Conservation (phyloP, 2,888 invertebrate genomes). For the Dolichopus griseipennis region DNA sequence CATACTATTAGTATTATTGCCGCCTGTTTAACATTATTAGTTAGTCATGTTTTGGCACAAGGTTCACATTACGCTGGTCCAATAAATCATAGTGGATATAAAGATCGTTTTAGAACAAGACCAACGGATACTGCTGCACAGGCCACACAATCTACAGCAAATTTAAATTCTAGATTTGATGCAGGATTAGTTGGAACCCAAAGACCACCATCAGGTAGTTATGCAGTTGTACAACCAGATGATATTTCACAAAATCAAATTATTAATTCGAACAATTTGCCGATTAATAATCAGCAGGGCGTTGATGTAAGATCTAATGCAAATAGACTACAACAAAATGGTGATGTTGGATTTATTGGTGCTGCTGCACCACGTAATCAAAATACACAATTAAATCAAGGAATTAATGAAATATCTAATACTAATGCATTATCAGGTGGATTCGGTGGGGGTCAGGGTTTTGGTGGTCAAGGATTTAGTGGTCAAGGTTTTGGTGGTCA, state of each 20-base stretch:
- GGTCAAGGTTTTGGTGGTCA: too few relatives aligned
- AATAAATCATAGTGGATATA: background rate
- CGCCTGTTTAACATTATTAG: background rate
- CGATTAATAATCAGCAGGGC: background rate
- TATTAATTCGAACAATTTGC: background rate
- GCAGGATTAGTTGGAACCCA: background rate
- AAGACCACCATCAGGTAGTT: background rate
- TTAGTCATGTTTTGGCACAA: background rate
- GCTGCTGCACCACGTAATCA: background rate
- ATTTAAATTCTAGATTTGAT: background rate
- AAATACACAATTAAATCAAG: too few relatives aligned
- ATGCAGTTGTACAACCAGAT: background rate
- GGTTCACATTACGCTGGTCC: background rate
- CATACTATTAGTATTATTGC: background rate
- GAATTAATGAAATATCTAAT: too few relatives aligned
- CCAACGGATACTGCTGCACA: background rate
- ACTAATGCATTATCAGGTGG: too few relatives aligned
- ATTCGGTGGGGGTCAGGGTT: too few relatives aligned
- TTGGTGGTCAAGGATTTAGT: too few relatives aligned
- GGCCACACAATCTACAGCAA: background rate
- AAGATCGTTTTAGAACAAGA: background rate
- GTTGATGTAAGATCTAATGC: background rate
- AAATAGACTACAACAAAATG: background rate
- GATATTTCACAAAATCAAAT: background rate
- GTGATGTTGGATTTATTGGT: background rate